Evolutionary conservation across 2,888 invertebrate genomes (phyloP).

Genomic region (Drosophila pegasa): DNA sequence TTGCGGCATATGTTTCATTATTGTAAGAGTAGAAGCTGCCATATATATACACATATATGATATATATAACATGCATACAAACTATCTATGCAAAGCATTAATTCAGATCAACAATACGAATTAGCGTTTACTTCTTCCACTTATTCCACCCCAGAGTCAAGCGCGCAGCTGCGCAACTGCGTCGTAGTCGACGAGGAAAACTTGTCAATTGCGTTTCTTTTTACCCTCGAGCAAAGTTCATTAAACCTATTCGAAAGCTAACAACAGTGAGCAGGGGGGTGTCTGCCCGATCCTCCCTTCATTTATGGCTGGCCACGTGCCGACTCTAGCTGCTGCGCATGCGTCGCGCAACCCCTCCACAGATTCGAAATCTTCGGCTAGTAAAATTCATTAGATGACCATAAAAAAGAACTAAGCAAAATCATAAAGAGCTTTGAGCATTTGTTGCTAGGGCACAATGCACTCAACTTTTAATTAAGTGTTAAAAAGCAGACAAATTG

Average conservation of each 20-base stretch:
- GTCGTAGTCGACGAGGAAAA: slow-evolving; percentile 17
- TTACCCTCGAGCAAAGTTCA: slow-evolving; percentile 35
- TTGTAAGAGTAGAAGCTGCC: not conserved
- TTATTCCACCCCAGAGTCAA: slow-evolving; percentile 45
- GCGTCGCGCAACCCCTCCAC: slow-evolving; percentile 60
- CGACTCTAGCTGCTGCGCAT: slow-evolving; percentile 41
- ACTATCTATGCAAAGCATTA: not conserved
- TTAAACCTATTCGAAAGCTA: slow-evolving; percentile 66
- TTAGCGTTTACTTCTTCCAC: not conserved
- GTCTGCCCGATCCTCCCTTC: slow-evolving; percentile 39
- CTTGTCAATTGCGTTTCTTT: slow-evolving; percentile 1
- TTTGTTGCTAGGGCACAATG: slow-evolving; percentile 44
- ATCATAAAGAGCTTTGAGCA: slow-evolving; percentile 24
- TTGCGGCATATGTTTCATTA: slow-evolving; percentile 15
- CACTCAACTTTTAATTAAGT: slow-evolving; percentile 67
- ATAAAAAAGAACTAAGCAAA: slow-evolving; percentile 20
- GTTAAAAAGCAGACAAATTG: slow-evolving; percentile 56
- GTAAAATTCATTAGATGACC: slow-evolving; percentile 44
- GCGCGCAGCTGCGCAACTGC: slow-evolving; percentile 55
- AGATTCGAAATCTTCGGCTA: slow-evolving; percentile 6
- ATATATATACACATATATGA: not conserved
- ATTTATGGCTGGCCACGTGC: slow-evolving; percentile 28
- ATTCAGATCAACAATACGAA: not conserved
- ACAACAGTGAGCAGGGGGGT: no score
- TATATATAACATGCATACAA: not conserved